Conservation (phyloP, 2,797 vertebrate species). For the Aplochiton taeniatus region DNA sequence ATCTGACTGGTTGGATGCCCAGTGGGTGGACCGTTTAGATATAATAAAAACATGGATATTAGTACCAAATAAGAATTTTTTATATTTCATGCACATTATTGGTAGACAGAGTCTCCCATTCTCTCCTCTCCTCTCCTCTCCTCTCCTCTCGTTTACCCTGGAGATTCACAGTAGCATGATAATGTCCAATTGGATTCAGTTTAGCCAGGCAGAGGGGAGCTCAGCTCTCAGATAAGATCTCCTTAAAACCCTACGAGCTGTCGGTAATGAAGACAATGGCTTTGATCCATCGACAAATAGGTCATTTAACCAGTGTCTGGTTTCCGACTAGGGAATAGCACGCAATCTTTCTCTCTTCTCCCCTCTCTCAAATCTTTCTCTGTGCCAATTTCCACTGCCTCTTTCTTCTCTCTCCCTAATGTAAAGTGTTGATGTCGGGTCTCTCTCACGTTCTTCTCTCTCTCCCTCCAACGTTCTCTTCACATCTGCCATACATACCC, state of each 20-base stretch:
- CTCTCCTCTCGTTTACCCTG: slow-evolving; percentile 52
- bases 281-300: slow-evolving; percentile 79
- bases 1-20: too few species aligned
- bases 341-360: slow-evolving; percentile 34
- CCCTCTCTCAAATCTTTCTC: slow-evolving; percentile 1
- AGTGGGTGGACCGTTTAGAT: too few species aligned
- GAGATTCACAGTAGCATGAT: slow-evolving; percentile 59
- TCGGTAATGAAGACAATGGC: slow-evolving; percentile 78
- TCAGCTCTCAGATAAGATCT: slow-evolving; percentile 75
- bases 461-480: not conserved
- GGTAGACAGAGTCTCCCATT: slow-evolving; percentile 26
- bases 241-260: slow-evolving; percentile 74
- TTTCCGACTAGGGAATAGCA: slow-evolving; percentile 58
- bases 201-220: slow-evolving; percentile 69
- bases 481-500: slow-evolving; percentile 2
- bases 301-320: slow-evolving; percentile 73
- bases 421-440: not conserved
- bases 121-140: slow-evolving; percentile 52
- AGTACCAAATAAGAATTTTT: too few species aligned
- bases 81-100: not conserved
- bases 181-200: slow-evolving; percentile 72
- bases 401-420: too few species aligned
- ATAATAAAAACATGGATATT: too few species aligned
- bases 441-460: slow-evolving; percentile 4
- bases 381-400: too few species aligned